phyloP scores from a whole-genome alignment of 1,140 invertebrate species.

The Lordiphosa stackelbergi region DNA sequence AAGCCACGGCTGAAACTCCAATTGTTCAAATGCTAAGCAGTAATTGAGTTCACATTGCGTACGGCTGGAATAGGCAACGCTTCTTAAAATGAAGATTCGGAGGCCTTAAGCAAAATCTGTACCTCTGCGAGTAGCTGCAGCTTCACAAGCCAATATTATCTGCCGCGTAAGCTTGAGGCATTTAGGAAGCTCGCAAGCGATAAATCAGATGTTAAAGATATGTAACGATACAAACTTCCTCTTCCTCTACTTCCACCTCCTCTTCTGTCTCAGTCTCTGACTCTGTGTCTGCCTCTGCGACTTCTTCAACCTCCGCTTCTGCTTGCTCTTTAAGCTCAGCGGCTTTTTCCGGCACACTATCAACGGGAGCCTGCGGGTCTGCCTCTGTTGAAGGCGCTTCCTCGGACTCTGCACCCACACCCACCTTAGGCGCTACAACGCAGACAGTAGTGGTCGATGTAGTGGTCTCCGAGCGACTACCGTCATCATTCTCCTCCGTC shows the following conservation, averaged over 20 bases:
- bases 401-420: background rate
- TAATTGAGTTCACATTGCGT: too few relatives aligned
- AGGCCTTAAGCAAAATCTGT: too few relatives aligned
- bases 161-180: conserved; percentile 1
- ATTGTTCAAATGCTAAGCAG: too few relatives aligned
- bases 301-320: background rate
- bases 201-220: conserved; percentile 1
- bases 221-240: conserved; percentile 10
- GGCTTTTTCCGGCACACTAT: background rate
- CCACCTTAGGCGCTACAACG: conserved; percentile 3
- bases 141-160: too few relatives aligned
- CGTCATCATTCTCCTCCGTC: too few relatives aligned
- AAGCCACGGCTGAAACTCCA: too few relatives aligned
- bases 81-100: too few relatives aligned
- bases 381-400: background rate
- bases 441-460: conserved; percentile 6
- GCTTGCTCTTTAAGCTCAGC: background rate
- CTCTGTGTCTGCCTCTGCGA: background rate
- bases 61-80: too few relatives aligned
- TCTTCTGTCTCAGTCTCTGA: conserved; percentile 15
- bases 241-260: conserved; percentile 7
- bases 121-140: too few relatives aligned
- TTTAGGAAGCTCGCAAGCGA: conserved; percentile 4
- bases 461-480: too few relatives aligned
- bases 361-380: background rate